Conservation (phyloP, 2,113 vertebrate species). For the Gymnobelideus leadbeateri region DNA sequence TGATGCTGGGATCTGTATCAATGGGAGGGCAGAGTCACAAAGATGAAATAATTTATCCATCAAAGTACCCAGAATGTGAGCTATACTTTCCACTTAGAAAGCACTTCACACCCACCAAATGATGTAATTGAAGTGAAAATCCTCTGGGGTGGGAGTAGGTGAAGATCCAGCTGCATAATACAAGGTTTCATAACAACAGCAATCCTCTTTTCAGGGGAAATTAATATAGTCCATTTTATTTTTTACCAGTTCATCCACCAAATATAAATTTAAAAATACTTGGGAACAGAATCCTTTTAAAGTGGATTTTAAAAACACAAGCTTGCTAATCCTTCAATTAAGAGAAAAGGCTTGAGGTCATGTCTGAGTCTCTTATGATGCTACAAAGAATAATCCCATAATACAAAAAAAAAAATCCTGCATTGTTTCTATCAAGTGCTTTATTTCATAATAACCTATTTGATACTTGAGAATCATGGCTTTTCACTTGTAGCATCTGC, state of each 20-base stretch:
- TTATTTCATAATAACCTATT: slow-evolving; percentile 18
- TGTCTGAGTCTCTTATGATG: slow-evolving; percentile 1
- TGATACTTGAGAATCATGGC: neutral
- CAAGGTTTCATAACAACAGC: neutral
- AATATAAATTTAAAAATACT: slow-evolving; percentile 35
- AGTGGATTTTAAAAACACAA: neutral
- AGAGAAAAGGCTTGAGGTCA: slow-evolving; percentile 6
- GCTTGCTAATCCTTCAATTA: slow-evolving; percentile 15
- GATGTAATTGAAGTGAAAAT: neutral
- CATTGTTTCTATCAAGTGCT: neutral
- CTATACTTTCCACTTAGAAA: neutral
- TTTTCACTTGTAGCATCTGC: neutral
- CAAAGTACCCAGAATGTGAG: neutral
- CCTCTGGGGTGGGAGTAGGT: neutral
- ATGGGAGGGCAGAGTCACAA: neutral
- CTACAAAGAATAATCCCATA: neutral
- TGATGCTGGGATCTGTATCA: neutral
- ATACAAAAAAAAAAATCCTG: neutral
- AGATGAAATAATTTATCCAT: neutral
- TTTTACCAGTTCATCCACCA: neutral
- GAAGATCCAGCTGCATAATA: slow-evolving; percentile 1
- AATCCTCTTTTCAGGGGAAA: neutral
- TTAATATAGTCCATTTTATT: slow-evolving; percentile 9
- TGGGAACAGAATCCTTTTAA: neutral
- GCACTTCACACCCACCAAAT: neutral